Percentiles rank a stretch among this genome's conserved stretches.
phyloP scores from a whole-genome alignment of 1,140 invertebrate genomes.

The Halictus rubicundus region DNA sequence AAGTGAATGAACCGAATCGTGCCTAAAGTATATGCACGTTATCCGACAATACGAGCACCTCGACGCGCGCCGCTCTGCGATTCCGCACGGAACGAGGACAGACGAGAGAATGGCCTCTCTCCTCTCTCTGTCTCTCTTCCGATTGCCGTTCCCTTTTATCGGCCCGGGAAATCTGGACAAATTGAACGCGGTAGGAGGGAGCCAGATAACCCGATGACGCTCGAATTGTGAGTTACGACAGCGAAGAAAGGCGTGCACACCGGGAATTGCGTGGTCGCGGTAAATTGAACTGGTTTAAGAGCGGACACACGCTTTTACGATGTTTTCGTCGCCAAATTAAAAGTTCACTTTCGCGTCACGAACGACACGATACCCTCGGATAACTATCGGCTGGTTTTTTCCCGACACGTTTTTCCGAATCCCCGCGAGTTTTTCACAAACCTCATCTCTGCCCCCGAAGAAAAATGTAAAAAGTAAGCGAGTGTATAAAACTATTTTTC shows the following conservation, averaged over 20 bases:
- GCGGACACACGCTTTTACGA: neutral
- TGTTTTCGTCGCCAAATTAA: neutral
- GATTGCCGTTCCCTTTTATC: constrained; percentile 18
- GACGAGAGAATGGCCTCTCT: neutral
- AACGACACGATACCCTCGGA: too few species aligned
- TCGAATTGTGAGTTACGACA: constrained; percentile 33
- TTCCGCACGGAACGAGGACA: neutral
- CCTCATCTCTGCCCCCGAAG: too few species aligned
- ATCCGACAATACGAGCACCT: constrained; percentile 36
- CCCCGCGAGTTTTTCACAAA: too few species aligned
- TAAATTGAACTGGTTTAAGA: neutral
- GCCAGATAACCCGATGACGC: constrained; percentile 26
- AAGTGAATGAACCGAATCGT: constrained; percentile 51
- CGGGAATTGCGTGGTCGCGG: neutral
- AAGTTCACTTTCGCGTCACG: neutral
- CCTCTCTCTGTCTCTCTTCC: neutral
- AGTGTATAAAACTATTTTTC: too few species aligned
- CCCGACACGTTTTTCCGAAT: too few species aligned
- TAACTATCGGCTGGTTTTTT: too few species aligned
- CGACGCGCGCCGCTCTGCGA: constrained; percentile 11
- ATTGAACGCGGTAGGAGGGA: constrained; percentile 24
- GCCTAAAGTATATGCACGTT: constrained; percentile 27
- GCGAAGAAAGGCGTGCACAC: neutral
- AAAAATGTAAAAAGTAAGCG: too few species aligned
- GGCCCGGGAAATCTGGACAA: constrained; percentile 34